Conservation (phyloP, 2,797 vertebrate genomes). For the Amazonetta brasiliensis region DNA sequence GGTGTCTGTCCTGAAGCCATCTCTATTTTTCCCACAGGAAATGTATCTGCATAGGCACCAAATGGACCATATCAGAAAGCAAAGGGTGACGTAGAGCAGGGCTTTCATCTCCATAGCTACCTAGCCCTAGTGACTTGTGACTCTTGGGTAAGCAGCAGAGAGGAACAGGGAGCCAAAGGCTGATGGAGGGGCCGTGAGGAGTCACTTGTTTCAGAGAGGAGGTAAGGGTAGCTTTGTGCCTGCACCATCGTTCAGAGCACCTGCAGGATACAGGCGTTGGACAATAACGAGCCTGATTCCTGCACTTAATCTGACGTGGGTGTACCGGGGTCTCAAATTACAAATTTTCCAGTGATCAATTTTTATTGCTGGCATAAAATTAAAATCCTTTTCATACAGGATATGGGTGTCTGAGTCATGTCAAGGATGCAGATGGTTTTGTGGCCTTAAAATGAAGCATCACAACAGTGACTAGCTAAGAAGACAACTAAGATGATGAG, state of each 20-base stretch:
- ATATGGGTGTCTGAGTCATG: neutral
- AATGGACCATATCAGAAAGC: neutral
- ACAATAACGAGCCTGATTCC: neutral
- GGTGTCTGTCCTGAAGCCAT: neutral
- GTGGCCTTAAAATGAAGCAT: neutral
- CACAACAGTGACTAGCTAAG: neutral
- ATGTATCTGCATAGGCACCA: neutral
- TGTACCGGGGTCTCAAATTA: neutral
- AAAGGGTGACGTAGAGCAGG: neutral
- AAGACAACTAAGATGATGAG: neutral
- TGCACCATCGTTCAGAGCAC: neutral
- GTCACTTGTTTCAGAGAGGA: neutral
- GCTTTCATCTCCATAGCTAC: neutral
- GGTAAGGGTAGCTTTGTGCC: neutral
- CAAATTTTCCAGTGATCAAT: neutral
- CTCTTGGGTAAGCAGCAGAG: neutral
- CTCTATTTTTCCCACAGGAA: neutral
- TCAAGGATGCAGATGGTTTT: neutral
- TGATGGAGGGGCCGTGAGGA: neutral
- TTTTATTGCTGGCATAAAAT: constrained; percentile 57
- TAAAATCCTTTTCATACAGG: constrained; percentile 33
- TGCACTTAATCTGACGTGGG: neutral
- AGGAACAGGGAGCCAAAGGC: neutral
- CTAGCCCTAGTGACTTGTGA: neutral
- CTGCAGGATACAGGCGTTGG: neutral